Evolutionary conservation across 2,797 vertebrate genomes (phyloP), one percentile per base, ranked within the genome.

Genomic region (Melanotaenia maccullochi): DNA sequence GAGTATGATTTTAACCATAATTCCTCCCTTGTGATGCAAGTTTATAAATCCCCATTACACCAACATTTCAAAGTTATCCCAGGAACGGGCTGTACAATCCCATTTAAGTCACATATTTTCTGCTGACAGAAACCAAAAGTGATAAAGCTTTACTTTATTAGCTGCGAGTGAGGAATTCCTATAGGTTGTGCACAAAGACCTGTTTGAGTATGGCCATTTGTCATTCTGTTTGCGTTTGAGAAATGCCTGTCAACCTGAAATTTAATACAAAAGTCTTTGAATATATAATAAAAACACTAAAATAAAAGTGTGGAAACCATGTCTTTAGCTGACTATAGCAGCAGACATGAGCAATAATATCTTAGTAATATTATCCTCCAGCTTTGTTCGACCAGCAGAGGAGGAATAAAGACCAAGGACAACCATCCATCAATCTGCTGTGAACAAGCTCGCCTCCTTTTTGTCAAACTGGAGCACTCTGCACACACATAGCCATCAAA

Each of bases 331-430:
- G 51, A 72, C 47, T 38, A 18, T 1, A 32, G 70, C 2, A 32
- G 47, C 60, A 44, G 65, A 71, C 35, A 58, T 13, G 18, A 47
- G 60, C 35, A 61, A 62, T 49, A 68, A 60, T 14, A 22, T 60
- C 51, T 59, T 4, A 20, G 54, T 71, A 70, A 81, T 69, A 73
- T 76, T 76, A 42, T 82, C 74, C 66, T 54, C 47, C 68, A 40
- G 71, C 68, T 60, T 67, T 24, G 65, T 73, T 74, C 76, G 69
- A 81, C 69, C 65, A 79, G 54, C 77, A 67, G 47, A 71, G 56
- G 36, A n/a, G 66, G 68, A 51, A 69, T 66, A 65, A 32, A 55
- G 75, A 88, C 73, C 81, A 87, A 90, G 84, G 86, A 85, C 85
- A 81, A 59, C 44, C 76, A 74, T 86, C 80, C 77, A 78, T 89